These are phyloP conservation scores for Lepilemur septentrionalis DNA, from an alignment of 2,797 vertebrate genomes.

Conservation along the genomic window DNA sequence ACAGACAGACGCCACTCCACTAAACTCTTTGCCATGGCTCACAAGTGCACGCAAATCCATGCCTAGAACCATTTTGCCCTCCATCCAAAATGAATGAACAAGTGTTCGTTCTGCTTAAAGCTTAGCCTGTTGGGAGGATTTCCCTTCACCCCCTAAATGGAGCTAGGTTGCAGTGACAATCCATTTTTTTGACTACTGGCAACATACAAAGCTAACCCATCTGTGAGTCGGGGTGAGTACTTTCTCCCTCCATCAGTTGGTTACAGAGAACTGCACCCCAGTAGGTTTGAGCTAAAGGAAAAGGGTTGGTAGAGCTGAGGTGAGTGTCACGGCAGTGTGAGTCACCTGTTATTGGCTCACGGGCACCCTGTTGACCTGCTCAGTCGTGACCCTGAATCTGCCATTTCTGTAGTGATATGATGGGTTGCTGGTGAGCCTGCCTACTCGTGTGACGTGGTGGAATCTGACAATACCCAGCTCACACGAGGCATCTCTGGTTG, in stretches of 20 bases:
- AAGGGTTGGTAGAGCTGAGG: not conserved
- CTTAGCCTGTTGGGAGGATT: not conserved
- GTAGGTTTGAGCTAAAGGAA: not conserved
- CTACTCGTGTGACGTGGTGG: not conserved
- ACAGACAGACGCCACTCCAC: not conserved
- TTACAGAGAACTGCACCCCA: not conserved
- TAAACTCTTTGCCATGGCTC: not conserved
- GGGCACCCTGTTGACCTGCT: not conserved
- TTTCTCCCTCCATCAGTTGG: not conserved
- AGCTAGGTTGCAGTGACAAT: not conserved
- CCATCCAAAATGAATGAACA: not conserved
- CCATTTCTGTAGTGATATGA: not conserved
- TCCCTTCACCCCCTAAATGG: not conserved
- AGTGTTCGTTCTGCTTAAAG: not conserved
- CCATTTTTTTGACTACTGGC: not conserved
- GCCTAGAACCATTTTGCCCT: not conserved
- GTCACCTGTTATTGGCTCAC: not conserved
- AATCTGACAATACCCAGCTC: not conserved
- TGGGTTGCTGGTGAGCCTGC: not conserved
- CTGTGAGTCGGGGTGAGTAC: not conserved
- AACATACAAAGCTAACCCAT: not conserved
- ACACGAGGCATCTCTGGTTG: not conserved
- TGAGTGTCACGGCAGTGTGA: not conserved
- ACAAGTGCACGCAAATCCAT: not conserved
- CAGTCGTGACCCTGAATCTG: not conserved